A percentile compares a stretch with the other conserved stretches of the same genome.
phyloP scores from a whole-genome alignment of 2,113 vertebrate species.

The Phainopepla nitens region DNA sequence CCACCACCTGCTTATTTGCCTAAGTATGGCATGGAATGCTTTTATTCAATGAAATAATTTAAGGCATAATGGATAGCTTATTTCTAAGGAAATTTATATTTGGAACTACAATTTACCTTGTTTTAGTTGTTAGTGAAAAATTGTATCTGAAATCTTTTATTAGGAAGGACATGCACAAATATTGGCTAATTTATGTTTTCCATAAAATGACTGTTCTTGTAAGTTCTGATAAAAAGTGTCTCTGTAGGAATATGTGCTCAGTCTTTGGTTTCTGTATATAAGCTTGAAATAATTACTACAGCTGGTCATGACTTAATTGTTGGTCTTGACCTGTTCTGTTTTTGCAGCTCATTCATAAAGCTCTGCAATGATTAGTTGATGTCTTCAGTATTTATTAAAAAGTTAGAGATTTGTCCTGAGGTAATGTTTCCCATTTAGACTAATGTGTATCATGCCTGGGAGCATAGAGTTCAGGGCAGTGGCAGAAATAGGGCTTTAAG shows the following conservation, averaged over 20 bases:
- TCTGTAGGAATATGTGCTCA: background rate
- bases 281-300: background rate
- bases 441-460: background rate
- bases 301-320: background rate
- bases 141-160: background rate
- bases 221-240: background rate
- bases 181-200: background rate
- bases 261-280: background rate
- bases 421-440: background rate
- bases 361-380: background rate
- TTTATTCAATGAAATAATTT: background rate
- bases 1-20: background rate
- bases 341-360: background rate
- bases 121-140: background rate
- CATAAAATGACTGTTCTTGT: background rate
- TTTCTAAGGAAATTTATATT: background rate
- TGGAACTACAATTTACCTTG: background rate
- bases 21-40: background rate
- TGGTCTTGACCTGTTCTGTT: background rate
- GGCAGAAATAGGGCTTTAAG: background rate
- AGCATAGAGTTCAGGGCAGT: background rate
- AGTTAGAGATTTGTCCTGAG: background rate
- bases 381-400: slow-evolving; percentile 16
- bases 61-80: background rate
- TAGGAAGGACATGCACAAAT: background rate